phyloP scores from a whole-genome alignment of 2,888 invertebrate species.

The Gnatocerus cornutus region DNA sequence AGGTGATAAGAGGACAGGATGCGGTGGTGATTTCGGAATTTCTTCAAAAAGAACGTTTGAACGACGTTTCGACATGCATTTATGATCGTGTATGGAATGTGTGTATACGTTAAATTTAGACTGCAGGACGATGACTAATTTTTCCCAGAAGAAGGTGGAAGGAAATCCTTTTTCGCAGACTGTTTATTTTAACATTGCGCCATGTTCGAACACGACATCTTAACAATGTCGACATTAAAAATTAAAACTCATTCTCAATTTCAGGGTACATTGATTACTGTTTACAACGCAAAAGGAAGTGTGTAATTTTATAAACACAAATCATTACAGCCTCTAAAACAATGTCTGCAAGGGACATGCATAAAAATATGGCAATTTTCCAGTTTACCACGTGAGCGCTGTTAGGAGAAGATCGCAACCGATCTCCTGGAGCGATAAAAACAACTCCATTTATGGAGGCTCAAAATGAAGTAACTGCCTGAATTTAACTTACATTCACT shows the following conservation, averaged over 20 bases:
- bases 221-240: neutral
- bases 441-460: conserved; percentile 50
- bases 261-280: neutral
- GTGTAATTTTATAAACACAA: conserved; percentile 39
- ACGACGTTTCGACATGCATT: conserved; percentile 50
- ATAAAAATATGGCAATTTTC: conserved; percentile 12
- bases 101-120: too few species aligned
- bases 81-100: too few species aligned
- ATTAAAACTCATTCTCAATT: neutral
- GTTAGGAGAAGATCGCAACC: conserved; percentile 19
- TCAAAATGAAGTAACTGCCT: conserved; percentile 18
- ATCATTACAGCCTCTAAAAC: conserved; percentile 16
- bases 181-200: conserved; percentile 28
- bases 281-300: conserved; percentile 32
- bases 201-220: neutral
- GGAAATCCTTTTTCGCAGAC: conserved; percentile 33
- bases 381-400: conserved; percentile 14
- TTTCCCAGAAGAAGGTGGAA: conserved; percentile 19
- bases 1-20: conserved; percentile 3
- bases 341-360: neutral
- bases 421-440: conserved; percentile 42
- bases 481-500: conserved; percentile 38
- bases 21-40: neutral
- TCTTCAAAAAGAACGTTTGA: neutral
- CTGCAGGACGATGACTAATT: conserved; percentile 15